Percentiles rank a stretch among this genome's conserved stretches.
Conservation (phyloP, 2,888 invertebrate genomes). For the Cryptus viduatorius region DNA sequence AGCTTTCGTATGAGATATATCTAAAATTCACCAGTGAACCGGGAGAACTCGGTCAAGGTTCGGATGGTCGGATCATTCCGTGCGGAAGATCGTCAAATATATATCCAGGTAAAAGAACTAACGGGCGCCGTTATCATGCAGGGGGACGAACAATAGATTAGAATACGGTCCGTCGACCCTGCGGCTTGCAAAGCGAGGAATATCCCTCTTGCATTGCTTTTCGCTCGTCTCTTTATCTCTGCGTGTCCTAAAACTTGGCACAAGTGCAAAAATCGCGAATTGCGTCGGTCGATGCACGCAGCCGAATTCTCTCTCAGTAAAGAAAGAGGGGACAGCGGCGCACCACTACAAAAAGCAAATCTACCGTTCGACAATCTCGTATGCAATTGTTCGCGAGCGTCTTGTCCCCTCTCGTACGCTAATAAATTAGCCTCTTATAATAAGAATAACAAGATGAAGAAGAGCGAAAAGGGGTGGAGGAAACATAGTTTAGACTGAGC, state of each 20-base stretch:
- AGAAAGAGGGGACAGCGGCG: not conserved
- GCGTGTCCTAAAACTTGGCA: slow-evolving; percentile 60
- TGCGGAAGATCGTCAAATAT: slow-evolving; percentile 2
- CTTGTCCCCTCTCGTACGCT: not conserved
- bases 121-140: not conserved
- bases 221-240: not conserved
- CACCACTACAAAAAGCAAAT: slow-evolving; percentile 13
- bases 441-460: slow-evolving; percentile 12
- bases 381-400: slow-evolving; percentile 21
- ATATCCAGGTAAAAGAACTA: not conserved
- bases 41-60: slow-evolving; percentile 40
- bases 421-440: slow-evolving; percentile 47
- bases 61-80: not conserved
- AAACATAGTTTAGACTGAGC: slow-evolving; percentile 48
- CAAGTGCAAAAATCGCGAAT: slow-evolving; percentile 65
- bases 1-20: slow-evolving; percentile 6
- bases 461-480: slow-evolving; percentile 2
- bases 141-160: slow-evolving; percentile 36
- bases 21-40: slow-evolving; percentile 23
- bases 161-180: slow-evolving; percentile 58
- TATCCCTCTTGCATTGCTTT: slow-evolving; percentile 30
- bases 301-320: slow-evolving; percentile 15
- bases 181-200: slow-evolving; percentile 17
- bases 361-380: not conserved
- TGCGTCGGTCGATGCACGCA: slow-evolving; percentile 67